These are phyloP conservation scores for Ceyx melanurus DNA, from an alignment of 2,113 vertebrate species.

Conservation along the genomic window DNA sequence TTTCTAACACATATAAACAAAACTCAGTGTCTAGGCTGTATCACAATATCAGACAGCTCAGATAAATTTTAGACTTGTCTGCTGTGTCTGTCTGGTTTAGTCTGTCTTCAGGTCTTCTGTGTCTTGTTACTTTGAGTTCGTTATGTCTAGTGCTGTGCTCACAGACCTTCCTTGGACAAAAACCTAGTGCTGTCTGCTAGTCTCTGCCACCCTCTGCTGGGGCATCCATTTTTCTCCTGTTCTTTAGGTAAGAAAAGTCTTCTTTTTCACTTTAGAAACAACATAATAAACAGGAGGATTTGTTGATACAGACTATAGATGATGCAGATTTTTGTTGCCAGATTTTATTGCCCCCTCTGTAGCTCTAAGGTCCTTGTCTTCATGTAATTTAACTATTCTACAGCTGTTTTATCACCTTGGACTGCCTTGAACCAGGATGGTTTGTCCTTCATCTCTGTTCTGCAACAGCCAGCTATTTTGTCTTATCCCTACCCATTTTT, in stretches of 20 bases:
- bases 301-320: not conserved
- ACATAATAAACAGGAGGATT: not conserved
- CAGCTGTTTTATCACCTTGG: not conserved
- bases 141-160: not conserved
- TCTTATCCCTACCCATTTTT: not conserved
- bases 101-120: not conserved
- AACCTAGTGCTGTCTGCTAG: not conserved
- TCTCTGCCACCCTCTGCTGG: not conserved
- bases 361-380: not conserved
- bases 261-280: not conserved
- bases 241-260: not conserved
- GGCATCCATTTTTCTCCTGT: not conserved
- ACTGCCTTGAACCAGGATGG: not conserved
- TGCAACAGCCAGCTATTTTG: not conserved
- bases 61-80: not conserved
- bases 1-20: not conserved
- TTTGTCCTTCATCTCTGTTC: not conserved
- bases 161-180: not conserved
- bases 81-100: not conserved
- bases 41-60: not conserved
- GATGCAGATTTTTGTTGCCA: not conserved
- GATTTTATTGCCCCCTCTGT: not conserved
- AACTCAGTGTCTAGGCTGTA: not conserved
- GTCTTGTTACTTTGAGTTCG: not conserved
- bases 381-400: not conserved